These are phyloP conservation scores for Drosophila incognita DNA, from an alignment of 2,888 invertebrate species.

Conservation along the genomic window DNA sequence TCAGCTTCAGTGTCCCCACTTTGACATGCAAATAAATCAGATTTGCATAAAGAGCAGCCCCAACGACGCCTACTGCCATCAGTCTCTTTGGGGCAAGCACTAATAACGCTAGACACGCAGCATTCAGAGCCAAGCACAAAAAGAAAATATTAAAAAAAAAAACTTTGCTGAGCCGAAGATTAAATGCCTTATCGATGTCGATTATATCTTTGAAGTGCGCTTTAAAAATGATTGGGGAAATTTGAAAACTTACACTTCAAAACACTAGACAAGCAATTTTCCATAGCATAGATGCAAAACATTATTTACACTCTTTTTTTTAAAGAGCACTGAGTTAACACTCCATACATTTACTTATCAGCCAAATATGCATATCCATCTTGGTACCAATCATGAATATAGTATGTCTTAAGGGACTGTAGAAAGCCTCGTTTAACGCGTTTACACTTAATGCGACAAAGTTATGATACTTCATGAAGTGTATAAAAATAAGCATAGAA, in stretches of 20 bases:
- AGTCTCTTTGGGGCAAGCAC: constrained; percentile 20
- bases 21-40: constrained; percentile 82
- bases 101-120: constrained; percentile 60
- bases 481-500: constrained; percentile 24
- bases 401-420: background rate
- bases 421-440: background rate
- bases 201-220: background rate
- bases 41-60: constrained; percentile 74
- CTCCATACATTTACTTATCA: background rate
- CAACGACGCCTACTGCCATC: constrained; percentile 15
- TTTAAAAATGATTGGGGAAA: background rate
- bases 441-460: background rate
- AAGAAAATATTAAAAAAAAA: background rate
- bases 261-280: background rate
- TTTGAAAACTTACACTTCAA: background rate
- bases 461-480: background rate
- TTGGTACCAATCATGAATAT: background rate
- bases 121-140: constrained; percentile 8
- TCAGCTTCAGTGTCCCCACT: constrained; percentile 49
- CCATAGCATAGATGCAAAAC: background rate
- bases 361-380: background rate
- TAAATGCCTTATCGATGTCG: constrained; percentile 6
- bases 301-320: background rate
- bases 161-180: constrained; percentile 9
- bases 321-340: background rate